Percentiles rank a stretch among this genome's conserved stretches.
These are phyloP conservation scores for Tangara arthus DNA, from an alignment of 2,797 vertebrate species.

Conservation along the genomic window DNA sequence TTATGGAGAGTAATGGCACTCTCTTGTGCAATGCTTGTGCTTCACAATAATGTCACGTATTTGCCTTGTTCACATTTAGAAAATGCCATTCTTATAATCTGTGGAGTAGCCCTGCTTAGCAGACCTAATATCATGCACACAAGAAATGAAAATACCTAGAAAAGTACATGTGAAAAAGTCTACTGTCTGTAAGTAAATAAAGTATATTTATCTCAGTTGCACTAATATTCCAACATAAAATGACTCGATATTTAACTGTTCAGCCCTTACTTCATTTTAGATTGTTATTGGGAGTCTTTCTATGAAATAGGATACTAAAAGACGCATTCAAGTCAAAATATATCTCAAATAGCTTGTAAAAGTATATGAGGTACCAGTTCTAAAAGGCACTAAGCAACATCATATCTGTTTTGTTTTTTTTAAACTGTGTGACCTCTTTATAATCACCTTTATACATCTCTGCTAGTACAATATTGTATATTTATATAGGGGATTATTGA, in stretches of 20 bases:
- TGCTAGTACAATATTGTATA: not conserved
- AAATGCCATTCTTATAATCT: not conserved
- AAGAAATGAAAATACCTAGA: not conserved
- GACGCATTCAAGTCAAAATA: not conserved
- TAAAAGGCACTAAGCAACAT: not conserved
- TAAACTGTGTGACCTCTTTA: not conserved
- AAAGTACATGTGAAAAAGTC: not conserved
- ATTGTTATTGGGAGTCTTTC: not conserved
- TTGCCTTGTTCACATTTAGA: not conserved
- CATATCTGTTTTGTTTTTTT: not conserved
- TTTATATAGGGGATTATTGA: constrained; percentile 46
- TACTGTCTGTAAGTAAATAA: not conserved
- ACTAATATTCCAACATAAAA: not conserved
- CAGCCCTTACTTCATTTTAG: not conserved
- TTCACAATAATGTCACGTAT: not conserved
- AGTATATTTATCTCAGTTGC: not conserved
- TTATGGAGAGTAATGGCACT: not conserved
- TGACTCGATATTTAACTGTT: not conserved
- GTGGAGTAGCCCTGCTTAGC: not conserved
- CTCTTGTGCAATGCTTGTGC: not conserved
- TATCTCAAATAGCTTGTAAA: not conserved
- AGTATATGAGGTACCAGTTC: not conserved
- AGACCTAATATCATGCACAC: not conserved
- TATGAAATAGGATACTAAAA: not conserved
- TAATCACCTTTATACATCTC: not conserved